A percentile compares a stretch with the other conserved stretches of the same genome.
Evolutionary conservation across 2,888 invertebrate genomes (phyloP).

Genomic region (Metallyticus violacea): DNA sequence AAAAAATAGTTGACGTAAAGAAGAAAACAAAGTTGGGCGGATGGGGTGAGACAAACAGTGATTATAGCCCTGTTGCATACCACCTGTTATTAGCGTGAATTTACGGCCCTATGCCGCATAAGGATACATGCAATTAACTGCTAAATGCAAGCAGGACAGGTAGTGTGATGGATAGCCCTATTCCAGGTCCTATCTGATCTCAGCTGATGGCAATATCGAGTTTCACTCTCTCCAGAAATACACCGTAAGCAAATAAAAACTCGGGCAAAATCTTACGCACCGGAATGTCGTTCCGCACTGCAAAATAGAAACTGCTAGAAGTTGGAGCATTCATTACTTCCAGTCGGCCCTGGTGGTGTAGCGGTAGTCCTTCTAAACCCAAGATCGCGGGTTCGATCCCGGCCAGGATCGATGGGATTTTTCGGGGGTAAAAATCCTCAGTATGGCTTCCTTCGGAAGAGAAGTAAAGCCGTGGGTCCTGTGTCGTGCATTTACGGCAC

Average conservation of each 20-base stretch:
- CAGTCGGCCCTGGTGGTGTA: too few relatives aligned
- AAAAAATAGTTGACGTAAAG: too few relatives aligned
- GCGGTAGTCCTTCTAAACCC: too few relatives aligned
- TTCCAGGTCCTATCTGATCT: not conserved
- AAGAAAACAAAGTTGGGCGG: not conserved
- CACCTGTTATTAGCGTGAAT: not conserved
- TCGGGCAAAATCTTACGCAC: not conserved
- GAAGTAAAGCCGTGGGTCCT: too few relatives aligned
- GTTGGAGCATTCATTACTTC: too few relatives aligned
- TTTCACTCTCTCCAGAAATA: not conserved
- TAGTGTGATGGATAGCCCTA: not conserved
- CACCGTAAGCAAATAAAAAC: not conserved
- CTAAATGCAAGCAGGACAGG: not conserved
- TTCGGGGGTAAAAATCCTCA: too few relatives aligned
- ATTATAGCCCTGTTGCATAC: not conserved
- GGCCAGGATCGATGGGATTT: too few relatives aligned
- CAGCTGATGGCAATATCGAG: not conserved
- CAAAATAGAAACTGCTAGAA: too few relatives aligned
- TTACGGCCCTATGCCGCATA: not conserved
- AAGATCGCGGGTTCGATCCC: too few relatives aligned
- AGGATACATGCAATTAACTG: not conserved
- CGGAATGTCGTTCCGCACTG: not conserved
- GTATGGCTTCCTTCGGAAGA: too few relatives aligned
- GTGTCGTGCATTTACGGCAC: too few relatives aligned
- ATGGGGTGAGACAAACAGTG: not conserved